Evolutionary conservation across 2,113 vertebrate species (phyloP).

Genomic region (Coregonus clupeaformis): DNA sequence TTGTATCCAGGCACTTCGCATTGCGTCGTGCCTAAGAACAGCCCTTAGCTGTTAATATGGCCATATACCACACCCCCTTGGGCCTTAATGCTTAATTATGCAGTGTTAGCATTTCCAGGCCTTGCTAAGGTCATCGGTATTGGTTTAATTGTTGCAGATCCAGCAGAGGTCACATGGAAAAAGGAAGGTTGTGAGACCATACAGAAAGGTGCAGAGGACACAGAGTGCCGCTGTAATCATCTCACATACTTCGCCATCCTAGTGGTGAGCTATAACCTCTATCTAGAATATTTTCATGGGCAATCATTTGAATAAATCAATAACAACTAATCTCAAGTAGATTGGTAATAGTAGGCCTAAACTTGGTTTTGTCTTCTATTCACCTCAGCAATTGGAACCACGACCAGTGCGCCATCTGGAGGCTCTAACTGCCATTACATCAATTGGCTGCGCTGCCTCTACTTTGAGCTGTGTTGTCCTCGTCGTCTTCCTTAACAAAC

Average conservation of each 20-base stretch:
- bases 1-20: too few relatives aligned
- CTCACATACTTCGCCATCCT: constrained; percentile 76
- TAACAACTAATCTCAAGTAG: too few relatives aligned
- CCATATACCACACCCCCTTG: too few relatives aligned
- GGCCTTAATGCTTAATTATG: background rate
- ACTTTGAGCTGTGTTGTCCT: constrained; percentile 66
- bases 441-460: constrained; percentile 64
- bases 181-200: constrained; percentile 58
- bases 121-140: background rate
- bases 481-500: constrained; percentile 62
- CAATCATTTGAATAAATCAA: too few relatives aligned
- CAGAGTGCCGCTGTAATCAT: constrained; percentile 71
- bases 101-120: background rate
- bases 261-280: constrained; percentile 62
- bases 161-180: constrained; percentile 59
- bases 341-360: background rate
- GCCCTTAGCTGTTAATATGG: too few relatives aligned
- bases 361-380: constrained; percentile 9
- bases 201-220: constrained; percentile 28
- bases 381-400: constrained; percentile 58
- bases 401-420: constrained; percentile 63
- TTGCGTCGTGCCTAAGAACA: too few relatives aligned
- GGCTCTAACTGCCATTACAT: constrained; percentile 68
- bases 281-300: background rate
- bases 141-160: constrained; percentile 51